These are phyloP conservation scores for Naja naja DNA, from an alignment of 2,113 vertebrate species.

Conservation along the genomic window DNA sequence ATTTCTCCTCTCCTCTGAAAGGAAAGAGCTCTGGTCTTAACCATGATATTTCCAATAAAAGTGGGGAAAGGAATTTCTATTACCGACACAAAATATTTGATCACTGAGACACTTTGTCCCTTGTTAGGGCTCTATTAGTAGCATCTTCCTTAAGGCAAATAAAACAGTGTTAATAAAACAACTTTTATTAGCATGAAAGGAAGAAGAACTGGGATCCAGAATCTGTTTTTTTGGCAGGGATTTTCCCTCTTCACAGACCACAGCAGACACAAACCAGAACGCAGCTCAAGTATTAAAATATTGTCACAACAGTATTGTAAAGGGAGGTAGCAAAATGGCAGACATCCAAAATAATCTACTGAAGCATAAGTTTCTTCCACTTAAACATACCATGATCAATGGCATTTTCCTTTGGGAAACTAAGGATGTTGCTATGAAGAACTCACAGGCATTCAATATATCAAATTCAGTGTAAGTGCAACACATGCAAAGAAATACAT, in stretches of 20 bases:
- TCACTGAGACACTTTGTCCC: background rate
- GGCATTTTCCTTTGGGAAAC: background rate
- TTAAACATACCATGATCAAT: background rate
- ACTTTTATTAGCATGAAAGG: background rate
- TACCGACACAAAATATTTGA: background rate
- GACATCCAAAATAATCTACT: background rate
- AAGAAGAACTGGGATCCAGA: background rate
- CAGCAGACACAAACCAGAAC: background rate
- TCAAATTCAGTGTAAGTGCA: background rate
- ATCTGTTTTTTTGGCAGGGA: background rate
- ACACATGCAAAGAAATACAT: background rate
- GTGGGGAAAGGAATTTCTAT: background rate
- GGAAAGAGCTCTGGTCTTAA: background rate
- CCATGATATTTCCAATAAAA: background rate
- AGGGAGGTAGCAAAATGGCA: background rate
- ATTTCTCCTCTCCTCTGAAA: background rate
- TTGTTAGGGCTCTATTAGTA: background rate
- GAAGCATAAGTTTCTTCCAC: background rate
- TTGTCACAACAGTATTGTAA: background rate
- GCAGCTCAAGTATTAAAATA: background rate
- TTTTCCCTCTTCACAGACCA: background rate
- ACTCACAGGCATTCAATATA: background rate
- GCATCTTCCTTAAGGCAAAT: background rate
- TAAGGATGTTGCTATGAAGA: background rate
- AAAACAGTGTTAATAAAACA: background rate